Percentiles rank a stretch among this genome's conserved stretches.
phyloP scores from a whole-genome alignment of 2,888 invertebrate species.

The Steromphala cineraria region DNA sequence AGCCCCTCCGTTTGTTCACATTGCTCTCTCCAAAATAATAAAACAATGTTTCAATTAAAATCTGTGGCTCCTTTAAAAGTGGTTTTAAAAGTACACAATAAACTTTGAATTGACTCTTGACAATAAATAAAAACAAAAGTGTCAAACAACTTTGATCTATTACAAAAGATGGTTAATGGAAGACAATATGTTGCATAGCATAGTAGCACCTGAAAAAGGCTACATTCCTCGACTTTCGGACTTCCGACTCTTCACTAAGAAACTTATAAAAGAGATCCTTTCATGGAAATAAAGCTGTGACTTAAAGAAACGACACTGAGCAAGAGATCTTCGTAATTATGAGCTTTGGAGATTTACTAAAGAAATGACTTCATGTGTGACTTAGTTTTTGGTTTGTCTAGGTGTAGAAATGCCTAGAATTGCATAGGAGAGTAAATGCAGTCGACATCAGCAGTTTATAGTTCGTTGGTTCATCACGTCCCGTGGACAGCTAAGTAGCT shows the following conservation, averaged over 20 bases:
- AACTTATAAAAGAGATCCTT: too few relatives aligned
- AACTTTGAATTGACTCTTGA: neutral
- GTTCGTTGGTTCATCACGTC: neutral
- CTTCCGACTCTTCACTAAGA: too few relatives aligned
- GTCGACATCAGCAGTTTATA: neutral
- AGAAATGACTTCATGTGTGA: too few relatives aligned
- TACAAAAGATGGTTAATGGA: neutral
- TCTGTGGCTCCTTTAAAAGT: neutral
- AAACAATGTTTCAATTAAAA: neutral
- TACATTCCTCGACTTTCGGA: too few relatives aligned
- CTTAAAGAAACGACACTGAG: too few relatives aligned
- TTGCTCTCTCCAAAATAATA: neutral
- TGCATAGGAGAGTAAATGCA: neutral
- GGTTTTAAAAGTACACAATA: neutral
- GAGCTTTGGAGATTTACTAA: too few relatives aligned
- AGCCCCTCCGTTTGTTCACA: neutral
- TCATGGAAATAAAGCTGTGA: too few relatives aligned
- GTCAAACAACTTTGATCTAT: neutral
- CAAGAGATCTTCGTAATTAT: too few relatives aligned
- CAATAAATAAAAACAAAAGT: constrained; percentile 8
- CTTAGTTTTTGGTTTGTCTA: too few relatives aligned
- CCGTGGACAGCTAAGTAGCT: neutral
- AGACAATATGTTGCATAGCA: neutral
- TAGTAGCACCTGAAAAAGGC: neutral
- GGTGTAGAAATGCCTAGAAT: neutral